Evolutionary conservation across 2,113 vertebrate genomes (phyloP).

Genomic region (Elephas maximus): DNA sequence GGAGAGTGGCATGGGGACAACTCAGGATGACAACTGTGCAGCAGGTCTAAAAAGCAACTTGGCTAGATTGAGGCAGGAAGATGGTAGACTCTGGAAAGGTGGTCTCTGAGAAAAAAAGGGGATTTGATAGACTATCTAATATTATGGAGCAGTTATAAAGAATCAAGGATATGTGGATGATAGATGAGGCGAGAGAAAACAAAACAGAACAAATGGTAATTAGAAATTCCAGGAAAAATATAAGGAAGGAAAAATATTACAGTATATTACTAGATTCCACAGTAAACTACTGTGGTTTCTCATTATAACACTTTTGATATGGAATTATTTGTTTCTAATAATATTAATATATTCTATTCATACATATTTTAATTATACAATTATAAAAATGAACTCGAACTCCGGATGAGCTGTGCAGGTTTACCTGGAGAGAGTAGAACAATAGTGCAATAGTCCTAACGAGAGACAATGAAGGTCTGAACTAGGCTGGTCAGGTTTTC

Average conservation of each 20-base stretch:
- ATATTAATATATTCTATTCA: not conserved
- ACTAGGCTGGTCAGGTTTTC: not conserved
- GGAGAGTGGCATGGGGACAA: not conserved
- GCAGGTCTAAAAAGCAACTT: not conserved
- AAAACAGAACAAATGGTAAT: not conserved
- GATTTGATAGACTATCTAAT: not conserved
- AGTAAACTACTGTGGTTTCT: not conserved
- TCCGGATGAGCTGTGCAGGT: not conserved
- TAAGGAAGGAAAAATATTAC: not conserved
- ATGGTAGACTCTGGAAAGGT: not conserved
- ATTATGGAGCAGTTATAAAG: not conserved
- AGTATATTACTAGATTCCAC: not conserved
- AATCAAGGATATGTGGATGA: not conserved
- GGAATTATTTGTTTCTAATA: constrained; percentile 17
- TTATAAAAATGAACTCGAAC: constrained; percentile 19
- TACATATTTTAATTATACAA: not conserved
- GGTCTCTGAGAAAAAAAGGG: not conserved
- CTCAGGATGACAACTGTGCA: not conserved
- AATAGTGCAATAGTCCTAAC: not conserved
- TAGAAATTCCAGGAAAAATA: not conserved
- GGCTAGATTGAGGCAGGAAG: not conserved
- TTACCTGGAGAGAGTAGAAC: not conserved
- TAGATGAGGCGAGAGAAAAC: not conserved
- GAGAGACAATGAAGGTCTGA: not conserved
- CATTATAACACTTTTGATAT: not conserved